Conservation (phyloP, 2,888 invertebrate species). For the Phengaris arion region DNA sequence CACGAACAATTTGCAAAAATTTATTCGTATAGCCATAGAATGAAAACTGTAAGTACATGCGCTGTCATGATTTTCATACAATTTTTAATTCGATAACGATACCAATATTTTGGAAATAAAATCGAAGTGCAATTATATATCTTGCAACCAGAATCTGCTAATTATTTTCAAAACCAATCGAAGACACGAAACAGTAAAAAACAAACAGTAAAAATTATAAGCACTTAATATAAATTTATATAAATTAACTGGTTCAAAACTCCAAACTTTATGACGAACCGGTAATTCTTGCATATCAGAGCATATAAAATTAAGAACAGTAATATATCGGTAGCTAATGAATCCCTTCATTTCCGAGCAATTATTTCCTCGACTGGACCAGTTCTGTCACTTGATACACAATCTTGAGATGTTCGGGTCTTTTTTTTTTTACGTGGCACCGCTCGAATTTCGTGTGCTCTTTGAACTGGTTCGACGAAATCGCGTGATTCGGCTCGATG, state of each 20-base stretch:
- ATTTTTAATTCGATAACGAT: too few relatives aligned
- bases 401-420: slow-evolving; percentile 35
- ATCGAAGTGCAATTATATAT: too few relatives aligned
- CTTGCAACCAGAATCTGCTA: too few relatives aligned
- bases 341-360: slow-evolving; percentile 35
- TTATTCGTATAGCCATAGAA: too few relatives aligned
- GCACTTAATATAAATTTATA: too few relatives aligned
- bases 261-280: neutral
- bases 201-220: neutral
- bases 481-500: slow-evolving; percentile 60
- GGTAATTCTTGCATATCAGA: slow-evolving; percentile 19
- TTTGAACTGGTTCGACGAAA: slow-evolving; percentile 71
- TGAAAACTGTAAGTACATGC: too few relatives aligned
- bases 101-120: too few relatives aligned
- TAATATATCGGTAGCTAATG: slow-evolving; percentile 39
- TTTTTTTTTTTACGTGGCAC: slow-evolving; percentile 49
- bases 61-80: too few relatives aligned
- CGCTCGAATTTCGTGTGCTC: slow-evolving; percentile 65
- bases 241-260: slow-evolving; percentile 6
- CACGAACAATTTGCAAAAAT: too few relatives aligned
- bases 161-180: neutral
- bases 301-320: neutral
- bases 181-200: neutral
- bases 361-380: slow-evolving; percentile 38
- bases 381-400: slow-evolving; percentile 40